Evolutionary conservation across 2,888 invertebrate genomes (phyloP).

Genomic region (Monopis laevigella): DNA sequence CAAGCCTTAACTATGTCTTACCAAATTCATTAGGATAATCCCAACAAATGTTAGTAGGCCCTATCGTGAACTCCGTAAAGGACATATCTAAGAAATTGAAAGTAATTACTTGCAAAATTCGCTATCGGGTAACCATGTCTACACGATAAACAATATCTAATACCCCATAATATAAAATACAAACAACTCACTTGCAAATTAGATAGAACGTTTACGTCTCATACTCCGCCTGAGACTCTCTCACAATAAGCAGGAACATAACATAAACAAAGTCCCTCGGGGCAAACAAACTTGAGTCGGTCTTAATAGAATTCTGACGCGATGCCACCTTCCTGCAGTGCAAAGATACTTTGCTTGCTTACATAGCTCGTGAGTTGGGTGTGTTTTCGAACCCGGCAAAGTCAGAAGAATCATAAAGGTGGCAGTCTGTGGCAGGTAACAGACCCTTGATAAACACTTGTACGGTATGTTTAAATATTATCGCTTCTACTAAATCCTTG

Average conservation of each 20-base stretch:
- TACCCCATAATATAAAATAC: too few species aligned
- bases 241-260: conserved; percentile 38
- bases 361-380: conserved; percentile 19
- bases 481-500: too few species aligned
- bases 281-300: conserved; percentile 47
- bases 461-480: too few species aligned
- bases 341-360: conserved; percentile 37
- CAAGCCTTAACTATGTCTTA: too few species aligned
- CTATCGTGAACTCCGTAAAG: too few species aligned
- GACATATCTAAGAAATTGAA: too few species aligned
- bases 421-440: conserved; percentile 12
- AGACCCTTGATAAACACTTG: too few species aligned
- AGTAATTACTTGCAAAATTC: too few species aligned
- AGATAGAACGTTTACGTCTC: conserved; percentile 19
- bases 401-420: conserved; percentile 23
- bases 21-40: too few species aligned
- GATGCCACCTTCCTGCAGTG: conserved; percentile 34
- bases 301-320: conserved; percentile 51
- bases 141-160: too few species aligned
- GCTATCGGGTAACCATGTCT: too few species aligned
- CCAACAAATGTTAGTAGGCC: too few species aligned
- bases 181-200: conserved; percentile 4
- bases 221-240: conserved; percentile 28
- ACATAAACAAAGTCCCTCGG: conserved; percentile 39
- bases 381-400: conserved; percentile 22